Base-by-base conservation (phyloP, 2,888 invertebrate genomes). In the Brachypterus glaber region DNA sequence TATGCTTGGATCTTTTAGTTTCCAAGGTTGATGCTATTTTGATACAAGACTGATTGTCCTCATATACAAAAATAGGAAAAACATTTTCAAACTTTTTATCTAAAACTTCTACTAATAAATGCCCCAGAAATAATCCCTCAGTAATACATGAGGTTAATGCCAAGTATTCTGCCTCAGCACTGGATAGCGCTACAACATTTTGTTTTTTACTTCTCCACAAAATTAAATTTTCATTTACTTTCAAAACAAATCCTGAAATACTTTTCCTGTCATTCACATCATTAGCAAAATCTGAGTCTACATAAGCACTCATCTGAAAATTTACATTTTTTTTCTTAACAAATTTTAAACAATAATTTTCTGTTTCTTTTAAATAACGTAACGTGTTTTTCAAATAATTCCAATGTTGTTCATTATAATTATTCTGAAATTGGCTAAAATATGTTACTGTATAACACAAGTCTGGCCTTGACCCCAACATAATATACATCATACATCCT, bases 371-470 rank as follows among this genome's bases (percentile, higher is more conserved):
- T 12, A 43, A 24, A 15, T 44, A 44, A 21, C 35, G 32, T 11
- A 45, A 33, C 15, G 39, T 29, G 30, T 38, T n/a, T 29, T 30
- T 40, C 25, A 45, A 30, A 33, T 40, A 17, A 4, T 17, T 32
- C 33, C 34, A 45, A 4, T 8, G 12, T 24, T 12, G 12, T 12
- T 39, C 39, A 2, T 33, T 39, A 2, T 34, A 30, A 7, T 36
- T 42, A 35, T 42, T 35, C 25, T 40, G 41, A 37, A 25, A 42
- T 14, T 35, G 30, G 27, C 40, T 38, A 32, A 37, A 45, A 25
- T 25, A 37, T 33, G 40, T 43, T 15, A 45, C 25, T 5, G 33
- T 17, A 30, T 35, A 45, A 31, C 34, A 37, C n/a, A 45, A 35
- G 34, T 45, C 40, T 9, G 40, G 42, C 5, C 40, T 14, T n/a